phyloP scores from a whole-genome alignment of 2,888 invertebrate species.

The Napeogenes sylphis region DNA sequence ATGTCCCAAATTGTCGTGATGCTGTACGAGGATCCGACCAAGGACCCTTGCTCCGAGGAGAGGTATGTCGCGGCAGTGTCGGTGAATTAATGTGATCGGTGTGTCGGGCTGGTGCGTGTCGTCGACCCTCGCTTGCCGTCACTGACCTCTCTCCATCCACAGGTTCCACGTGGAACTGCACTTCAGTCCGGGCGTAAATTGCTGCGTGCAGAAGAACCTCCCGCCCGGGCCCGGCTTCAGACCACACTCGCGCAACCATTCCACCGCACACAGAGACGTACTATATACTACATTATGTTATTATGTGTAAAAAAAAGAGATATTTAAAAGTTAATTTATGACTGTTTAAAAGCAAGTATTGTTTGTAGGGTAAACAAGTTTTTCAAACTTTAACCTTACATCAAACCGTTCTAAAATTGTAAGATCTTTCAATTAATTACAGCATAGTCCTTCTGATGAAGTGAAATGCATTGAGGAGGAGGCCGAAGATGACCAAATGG shows the following conservation, averaged over 20 bases:
- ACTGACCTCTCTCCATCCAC: neutral
- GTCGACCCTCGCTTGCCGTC: no score
- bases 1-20: constrained; percentile 99
- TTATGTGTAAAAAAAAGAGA: no score
- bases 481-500: constrained; percentile 77
- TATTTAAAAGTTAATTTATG: no score
- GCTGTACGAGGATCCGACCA: constrained; percentile 98
- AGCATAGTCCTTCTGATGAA: constrained; percentile 81
- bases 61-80: constrained; percentile 45
- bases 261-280: constrained; percentile 72
- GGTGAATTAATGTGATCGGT: no score
- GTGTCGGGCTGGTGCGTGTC: neutral
- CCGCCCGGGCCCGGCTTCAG: constrained; percentile 95
- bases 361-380: no score
- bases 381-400: no score
- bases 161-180: constrained; percentile 98
- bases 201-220: constrained; percentile 95
- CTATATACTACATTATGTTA: neutral
- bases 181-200: constrained; percentile 98
- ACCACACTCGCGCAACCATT: constrained; percentile 93
- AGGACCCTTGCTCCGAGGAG: constrained; percentile 93
- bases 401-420: no score
- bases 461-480: constrained; percentile 87
- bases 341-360: no score
- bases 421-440: constrained; percentile 6